Evolutionary conservation across 2,113 vertebrate genomes (phyloP).

Genomic region (Corythornis vintsioides): DNA sequence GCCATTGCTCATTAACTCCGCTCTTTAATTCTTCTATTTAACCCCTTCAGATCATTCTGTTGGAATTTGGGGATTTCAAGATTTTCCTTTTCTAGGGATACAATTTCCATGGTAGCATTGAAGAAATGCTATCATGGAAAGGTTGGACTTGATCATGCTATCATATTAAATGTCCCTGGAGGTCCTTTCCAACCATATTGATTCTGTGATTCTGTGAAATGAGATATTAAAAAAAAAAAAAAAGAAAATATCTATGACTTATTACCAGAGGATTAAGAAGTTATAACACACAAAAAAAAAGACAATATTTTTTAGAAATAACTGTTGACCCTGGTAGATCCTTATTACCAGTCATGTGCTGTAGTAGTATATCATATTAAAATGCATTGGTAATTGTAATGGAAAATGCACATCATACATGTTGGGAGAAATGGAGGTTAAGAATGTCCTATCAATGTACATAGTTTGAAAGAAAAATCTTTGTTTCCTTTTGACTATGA

Average conservation of each 20-base stretch:
- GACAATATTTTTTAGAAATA: neutral
- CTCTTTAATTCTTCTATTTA: neutral
- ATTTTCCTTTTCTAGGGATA: neutral
- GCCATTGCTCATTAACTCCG: neutral
- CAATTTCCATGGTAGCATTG: neutral
- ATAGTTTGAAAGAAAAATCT: neutral
- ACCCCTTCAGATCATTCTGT: neutral
- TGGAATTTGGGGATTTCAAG: neutral
- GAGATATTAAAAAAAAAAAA: neutral
- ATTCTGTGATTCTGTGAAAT: too few species aligned
- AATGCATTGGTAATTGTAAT: neutral
- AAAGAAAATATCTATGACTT: neutral
- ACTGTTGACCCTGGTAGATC: neutral
- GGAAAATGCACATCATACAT: neutral
- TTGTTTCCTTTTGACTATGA: neutral
- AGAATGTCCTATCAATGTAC: neutral
- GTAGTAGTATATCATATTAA: neutral
- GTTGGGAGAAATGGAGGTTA: neutral
- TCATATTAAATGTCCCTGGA: too few species aligned
- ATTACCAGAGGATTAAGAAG: neutral
- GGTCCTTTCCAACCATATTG: too few species aligned
- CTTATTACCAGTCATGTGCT: neutral
- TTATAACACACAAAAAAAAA: neutral
- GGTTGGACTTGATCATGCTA: too few species aligned
- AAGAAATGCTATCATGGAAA: neutral